A percentile compares a stretch with the other conserved stretches of the same genome.
Conservation (phyloP, 2,113 vertebrate genomes). For the Oxyura jamaicensis region DNA sequence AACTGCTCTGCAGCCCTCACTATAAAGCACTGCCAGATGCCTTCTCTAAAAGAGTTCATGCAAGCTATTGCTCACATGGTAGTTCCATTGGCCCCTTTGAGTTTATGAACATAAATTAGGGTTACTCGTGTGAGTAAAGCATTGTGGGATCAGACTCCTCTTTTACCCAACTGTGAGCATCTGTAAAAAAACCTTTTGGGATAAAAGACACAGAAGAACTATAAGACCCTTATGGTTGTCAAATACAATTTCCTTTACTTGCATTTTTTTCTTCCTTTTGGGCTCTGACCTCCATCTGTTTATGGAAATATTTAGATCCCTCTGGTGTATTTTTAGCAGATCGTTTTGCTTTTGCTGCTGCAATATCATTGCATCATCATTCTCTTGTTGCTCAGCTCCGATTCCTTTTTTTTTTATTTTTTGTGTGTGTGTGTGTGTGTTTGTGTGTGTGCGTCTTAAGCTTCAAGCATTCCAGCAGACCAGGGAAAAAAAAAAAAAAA, state of each 20-base stretch:
- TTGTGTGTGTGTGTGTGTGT: background rate
- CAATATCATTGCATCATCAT: conserved; percentile 71
- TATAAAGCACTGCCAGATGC: conserved; percentile 59
- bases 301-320: conserved; percentile 75
- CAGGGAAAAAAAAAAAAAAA: background rate
- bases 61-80: conserved; percentile 15
- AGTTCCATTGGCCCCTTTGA: conserved; percentile 31
- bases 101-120: conserved; percentile 15
- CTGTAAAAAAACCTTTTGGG: conserved; percentile 67
- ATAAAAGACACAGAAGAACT: conserved; percentile 75
- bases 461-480: conserved; percentile 49
- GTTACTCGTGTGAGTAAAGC: conserved; percentile 21
- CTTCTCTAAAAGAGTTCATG: conserved; percentile 38
- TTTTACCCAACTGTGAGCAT: conserved; percentile 49
- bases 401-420: background rate
- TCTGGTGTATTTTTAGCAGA: conserved; percentile 78
- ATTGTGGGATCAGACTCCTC: conserved; percentile 16
- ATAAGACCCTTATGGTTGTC: conserved; percentile 78
- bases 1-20: conserved; percentile 29
- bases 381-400: conserved; percentile 43
- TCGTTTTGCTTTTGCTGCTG: conserved; percentile 65
- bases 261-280: conserved; percentile 70
- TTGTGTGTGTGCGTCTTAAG: background rate
- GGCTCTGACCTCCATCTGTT: conserved; percentile 76
- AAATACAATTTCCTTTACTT: conserved; percentile 78